Conservation (phyloP, 2,113 vertebrate genomes). For the Dolichotis patagonum region DNA sequence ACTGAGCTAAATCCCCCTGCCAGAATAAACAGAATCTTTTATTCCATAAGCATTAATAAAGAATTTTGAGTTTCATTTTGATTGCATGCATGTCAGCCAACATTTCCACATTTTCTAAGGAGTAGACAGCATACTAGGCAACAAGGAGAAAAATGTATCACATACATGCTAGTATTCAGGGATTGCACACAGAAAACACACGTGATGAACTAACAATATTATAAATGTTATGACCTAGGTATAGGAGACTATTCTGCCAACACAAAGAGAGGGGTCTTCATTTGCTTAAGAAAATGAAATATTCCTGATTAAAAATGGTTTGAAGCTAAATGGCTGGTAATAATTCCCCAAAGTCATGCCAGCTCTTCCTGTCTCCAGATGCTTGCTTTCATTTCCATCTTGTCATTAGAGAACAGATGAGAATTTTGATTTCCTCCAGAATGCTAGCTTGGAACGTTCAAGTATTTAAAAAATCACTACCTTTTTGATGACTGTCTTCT, state of each 20-base stretch:
- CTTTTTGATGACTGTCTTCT: neutral
- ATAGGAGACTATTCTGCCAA: neutral
- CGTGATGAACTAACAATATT: neutral
- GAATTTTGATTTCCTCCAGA: neutral
- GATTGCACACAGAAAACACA: neutral
- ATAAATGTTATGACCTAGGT: neutral
- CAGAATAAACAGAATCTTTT: neutral
- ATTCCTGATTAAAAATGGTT: neutral
- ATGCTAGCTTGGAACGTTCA: neutral
- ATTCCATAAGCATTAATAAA: neutral
- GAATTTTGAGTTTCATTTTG: constrained; percentile 7
- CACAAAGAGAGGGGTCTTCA: neutral
- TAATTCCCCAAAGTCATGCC: neutral
- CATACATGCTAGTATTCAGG: neutral
- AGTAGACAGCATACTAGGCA: neutral
- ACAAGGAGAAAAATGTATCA: neutral
- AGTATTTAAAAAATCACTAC: neutral
- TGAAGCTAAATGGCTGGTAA: neutral
- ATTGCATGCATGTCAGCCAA: neutral
- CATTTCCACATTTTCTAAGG: neutral
- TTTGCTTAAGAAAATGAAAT: neutral
- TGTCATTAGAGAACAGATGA: neutral
- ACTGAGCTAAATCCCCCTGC: too few relatives aligned
- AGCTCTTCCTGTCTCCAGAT: neutral
- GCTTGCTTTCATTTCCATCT: neutral